Conservation (phyloP, 2,797 vertebrate species). For the Pangasius djambal region DNA sequence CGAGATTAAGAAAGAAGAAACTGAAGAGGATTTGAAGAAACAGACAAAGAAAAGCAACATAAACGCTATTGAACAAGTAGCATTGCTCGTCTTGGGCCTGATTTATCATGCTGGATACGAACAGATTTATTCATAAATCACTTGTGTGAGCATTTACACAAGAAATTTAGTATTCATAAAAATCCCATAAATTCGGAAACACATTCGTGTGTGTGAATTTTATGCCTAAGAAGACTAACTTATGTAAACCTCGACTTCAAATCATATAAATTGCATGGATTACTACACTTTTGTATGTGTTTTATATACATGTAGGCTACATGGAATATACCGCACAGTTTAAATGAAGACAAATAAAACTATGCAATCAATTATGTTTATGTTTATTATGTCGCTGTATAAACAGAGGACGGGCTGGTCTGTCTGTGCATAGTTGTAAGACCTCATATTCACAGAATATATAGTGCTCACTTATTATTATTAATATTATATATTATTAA, state of each 20-base stretch:
- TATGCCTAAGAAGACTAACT: neutral
- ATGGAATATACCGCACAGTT: neutral
- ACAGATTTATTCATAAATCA: neutral
- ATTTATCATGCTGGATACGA: neutral
- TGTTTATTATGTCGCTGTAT: neutral
- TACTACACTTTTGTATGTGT: neutral
- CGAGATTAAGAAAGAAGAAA: conserved; percentile 63
- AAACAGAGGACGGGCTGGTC: neutral
- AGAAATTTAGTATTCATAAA: neutral
- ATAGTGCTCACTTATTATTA: neutral
- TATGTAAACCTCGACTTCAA: neutral
- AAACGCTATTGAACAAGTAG: neutral
- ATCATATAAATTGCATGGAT: neutral
- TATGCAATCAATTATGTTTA: too few species aligned
- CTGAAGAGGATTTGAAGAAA: conserved; percentile 5
- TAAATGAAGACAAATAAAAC: conserved; percentile 4
- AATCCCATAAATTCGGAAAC: neutral
- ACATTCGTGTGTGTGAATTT: neutral
- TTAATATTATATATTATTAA: neutral
- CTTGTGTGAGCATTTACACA: neutral
- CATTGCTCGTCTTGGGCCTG: neutral
- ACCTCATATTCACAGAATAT: neutral
- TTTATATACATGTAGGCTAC: neutral
- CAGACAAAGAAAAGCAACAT: neutral
- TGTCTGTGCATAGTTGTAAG: neutral